phyloP scores from a whole-genome alignment of 1,140 invertebrate species.

The Eupeodes corollae region DNA sequence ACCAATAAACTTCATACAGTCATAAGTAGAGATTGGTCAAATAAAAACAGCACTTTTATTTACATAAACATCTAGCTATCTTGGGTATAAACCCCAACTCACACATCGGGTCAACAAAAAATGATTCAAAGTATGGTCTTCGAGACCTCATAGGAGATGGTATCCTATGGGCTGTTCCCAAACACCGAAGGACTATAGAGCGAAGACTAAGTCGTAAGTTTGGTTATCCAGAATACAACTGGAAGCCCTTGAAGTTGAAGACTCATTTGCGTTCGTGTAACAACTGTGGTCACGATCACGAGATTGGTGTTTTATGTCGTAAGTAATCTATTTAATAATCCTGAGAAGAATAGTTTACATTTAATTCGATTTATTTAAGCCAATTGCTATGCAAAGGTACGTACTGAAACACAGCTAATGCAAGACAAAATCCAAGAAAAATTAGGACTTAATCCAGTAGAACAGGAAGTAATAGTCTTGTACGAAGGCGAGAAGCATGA shows the following conservation, averaged over 20 bases:
- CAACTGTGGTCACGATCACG: constrained; percentile 70
- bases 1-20: no score
- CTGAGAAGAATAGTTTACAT: not conserved
- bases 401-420: constrained; percentile 65
- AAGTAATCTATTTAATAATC: constrained; percentile 38
- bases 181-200: constrained; percentile 60
- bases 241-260: constrained; percentile 58
- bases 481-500: constrained; percentile 66
- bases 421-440: constrained; percentile 60
- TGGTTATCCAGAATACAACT: constrained; percentile 48
- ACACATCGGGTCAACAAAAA: not conserved
- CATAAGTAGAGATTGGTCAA: no score
- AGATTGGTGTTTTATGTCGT: constrained; percentile 67
- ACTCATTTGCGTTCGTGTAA: constrained; percentile 62
- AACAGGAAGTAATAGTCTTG: constrained; percentile 71
- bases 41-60: no score
- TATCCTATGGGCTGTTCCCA: constrained; percentile 73
- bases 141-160: constrained; percentile 57
- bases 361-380: constrained; percentile 38
- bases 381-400: constrained; percentile 71
- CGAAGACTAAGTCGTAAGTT: constrained; percentile 59
- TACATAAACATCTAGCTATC: no score
- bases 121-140: constrained; percentile 35
- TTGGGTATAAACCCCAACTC: no score
- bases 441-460: constrained; percentile 57